Evolutionary conservation across 2,888 invertebrate species (phyloP).

Genomic region (Xanthia icteritia): DNA sequence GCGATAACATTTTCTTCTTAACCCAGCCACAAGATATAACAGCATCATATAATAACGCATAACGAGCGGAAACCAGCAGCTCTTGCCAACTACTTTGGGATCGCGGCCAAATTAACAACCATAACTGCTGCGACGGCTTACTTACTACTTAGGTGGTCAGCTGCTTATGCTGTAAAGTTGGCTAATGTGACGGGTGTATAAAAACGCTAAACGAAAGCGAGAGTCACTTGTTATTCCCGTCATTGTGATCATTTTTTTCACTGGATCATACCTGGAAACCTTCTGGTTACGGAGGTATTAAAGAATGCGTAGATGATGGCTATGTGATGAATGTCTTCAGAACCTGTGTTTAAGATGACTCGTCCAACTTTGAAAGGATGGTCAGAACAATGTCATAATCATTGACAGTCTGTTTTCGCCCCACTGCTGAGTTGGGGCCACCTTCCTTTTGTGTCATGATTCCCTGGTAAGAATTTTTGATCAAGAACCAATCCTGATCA

Average conservation of each 20-base stretch:
- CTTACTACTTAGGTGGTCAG: slow-evolving; percentile 46
- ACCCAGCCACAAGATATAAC: slow-evolving; percentile 37
- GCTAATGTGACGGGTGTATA: not conserved
- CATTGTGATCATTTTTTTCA: not conserved
- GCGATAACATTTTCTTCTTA: slow-evolving; percentile 17
- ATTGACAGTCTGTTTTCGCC: not conserved
- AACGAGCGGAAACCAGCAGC: slow-evolving; percentile 17
- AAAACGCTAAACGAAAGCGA: not conserved
- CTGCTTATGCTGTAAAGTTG: slow-evolving; percentile 19
- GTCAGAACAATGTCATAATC: no score
- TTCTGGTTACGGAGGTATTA: not conserved
- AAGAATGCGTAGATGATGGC: not conserved
- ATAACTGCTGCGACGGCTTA: slow-evolving; percentile 43
- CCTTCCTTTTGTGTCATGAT: not conserved
- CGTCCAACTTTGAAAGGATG: not conserved
- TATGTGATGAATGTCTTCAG: no score
- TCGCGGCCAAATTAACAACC: slow-evolving; percentile 55
- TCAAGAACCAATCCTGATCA: not conserved
- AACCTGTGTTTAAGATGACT: not conserved
- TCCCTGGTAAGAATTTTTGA: not conserved
- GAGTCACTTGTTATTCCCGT: not conserved
- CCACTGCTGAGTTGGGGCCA: not conserved
- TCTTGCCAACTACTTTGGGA: slow-evolving; percentile 62
- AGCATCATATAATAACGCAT: slow-evolving; percentile 38
- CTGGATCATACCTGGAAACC: not conserved